These are phyloP conservation scores for Hetaerina titia DNA, from an alignment of 2,888 invertebrate species.

Conservation along the genomic window DNA sequence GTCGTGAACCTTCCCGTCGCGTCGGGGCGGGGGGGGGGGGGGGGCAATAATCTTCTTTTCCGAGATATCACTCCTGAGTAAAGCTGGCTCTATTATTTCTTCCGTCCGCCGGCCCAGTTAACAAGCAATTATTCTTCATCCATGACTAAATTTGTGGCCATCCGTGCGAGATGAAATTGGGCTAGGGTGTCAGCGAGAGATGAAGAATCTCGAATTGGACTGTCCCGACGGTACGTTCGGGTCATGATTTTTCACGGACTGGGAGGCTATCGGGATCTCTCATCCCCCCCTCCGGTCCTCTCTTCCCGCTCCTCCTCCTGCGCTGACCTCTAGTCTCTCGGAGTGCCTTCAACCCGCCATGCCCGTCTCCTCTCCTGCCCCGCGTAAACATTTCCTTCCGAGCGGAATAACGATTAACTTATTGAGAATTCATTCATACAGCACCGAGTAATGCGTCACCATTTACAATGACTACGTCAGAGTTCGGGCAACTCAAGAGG, in stretches of 20 bases:
- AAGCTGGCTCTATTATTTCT: neutral
- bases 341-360: neutral
- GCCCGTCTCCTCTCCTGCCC: neutral
- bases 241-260: neutral
- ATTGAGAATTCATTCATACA: slow-evolving; percentile 20
- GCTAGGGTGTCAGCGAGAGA: neutral
- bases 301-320: too few relatives aligned
- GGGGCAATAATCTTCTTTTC: too few relatives aligned
- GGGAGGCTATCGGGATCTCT: neutral
- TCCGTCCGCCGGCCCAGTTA: neutral
- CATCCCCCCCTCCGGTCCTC: neutral
- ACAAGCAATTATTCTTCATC: neutral
- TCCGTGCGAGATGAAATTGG: neutral
- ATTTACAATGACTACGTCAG: slow-evolving; percentile 14
- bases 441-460: slow-evolving; percentile 16
- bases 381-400: neutral
- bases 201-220: neutral
- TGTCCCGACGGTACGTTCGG: neutral
- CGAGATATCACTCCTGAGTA: neutral
- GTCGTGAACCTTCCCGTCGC: neutral
- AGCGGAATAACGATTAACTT: neutral
- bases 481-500: neutral
- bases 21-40: too few relatives aligned
- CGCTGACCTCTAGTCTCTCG: too few relatives aligned
- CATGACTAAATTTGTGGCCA: neutral